Base-by-base conservation (phyloP, 2,797 vertebrate species). In the Siniperca undulata region DNA sequence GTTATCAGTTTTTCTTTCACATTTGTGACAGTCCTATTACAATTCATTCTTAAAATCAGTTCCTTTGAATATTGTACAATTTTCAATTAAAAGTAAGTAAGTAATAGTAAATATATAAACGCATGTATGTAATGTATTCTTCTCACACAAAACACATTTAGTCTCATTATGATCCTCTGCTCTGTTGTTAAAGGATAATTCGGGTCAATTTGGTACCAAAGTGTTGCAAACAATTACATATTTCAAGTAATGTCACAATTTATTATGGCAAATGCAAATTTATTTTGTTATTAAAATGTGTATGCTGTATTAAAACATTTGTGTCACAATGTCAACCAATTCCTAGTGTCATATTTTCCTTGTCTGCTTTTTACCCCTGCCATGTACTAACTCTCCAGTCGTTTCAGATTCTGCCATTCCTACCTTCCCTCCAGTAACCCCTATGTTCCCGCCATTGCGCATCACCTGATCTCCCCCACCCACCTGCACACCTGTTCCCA, bases 221-320 rank as follows among this genome's bases (percentile, higher is more conserved):
- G 36, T 22, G 7, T 65, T 4, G 27, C 34, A 48, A 60, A 78
- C 6, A 73, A 80, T 20, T 59, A 61, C 27, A 44, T 70, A 70
- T 79, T 75, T 74, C 20, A 55, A 69, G 12, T 70, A 67, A 46
- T 70, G 34, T 40, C 44, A 64, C n/a, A 55, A 30, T 30, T 30
- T 55, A 22, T 71, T 46, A 75, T 24, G 14, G 16, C 34, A 65
- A 71, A 62, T 30, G n/a, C 40, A 77, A 78, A 78, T 7, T 16
- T 71, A 74, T 48, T 68, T 27, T 27, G 52, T 76, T 80, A 82
- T 81, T 82, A 56, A 76, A 85, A 79, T 74, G n/a, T 70, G 58
- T 74, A 68, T 64, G 34, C 44, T 81, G 59, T 24, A 55, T 70
- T 75, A 66, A 81, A 88, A 78, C 82, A 67, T 86, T 89, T 74